Evolutionary conservation across 1,140 invertebrate species (phyloP).

Genomic region (Nephotettix cincticeps): DNA sequence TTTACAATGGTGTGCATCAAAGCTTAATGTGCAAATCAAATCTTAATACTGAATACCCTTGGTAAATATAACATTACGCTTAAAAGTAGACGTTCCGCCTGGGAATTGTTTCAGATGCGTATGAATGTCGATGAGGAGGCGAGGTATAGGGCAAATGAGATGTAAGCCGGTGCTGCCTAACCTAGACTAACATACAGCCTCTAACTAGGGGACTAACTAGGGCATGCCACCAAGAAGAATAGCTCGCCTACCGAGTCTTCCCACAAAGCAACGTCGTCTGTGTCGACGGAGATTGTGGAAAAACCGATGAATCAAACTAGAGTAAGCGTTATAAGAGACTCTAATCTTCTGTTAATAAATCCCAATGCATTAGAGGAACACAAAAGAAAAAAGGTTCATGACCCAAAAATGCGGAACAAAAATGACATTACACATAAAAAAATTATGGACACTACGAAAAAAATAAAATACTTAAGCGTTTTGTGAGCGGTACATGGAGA

Average conservation of each 20-base stretch:
- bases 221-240: constrained; percentile 22
- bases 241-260: not conserved
- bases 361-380: constrained; percentile 32
- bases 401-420: constrained; percentile 24
- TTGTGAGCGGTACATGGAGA: constrained; percentile 40
- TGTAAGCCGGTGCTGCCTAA: not conserved
- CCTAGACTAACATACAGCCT: not conserved
- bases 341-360: constrained; percentile 5
- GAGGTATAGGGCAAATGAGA: not conserved
- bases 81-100: too few species aligned
- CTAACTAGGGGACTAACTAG: constrained; percentile 13
- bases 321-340: not conserved
- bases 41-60: too few species aligned
- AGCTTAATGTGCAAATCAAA: not conserved
- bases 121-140: not conserved
- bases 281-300: not conserved
- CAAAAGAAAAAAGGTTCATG: constrained; percentile 25
- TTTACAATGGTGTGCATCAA: not conserved
- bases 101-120: too few species aligned
- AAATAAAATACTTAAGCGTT: constrained; percentile 34
- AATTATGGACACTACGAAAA: constrained; percentile 30
- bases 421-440: constrained; percentile 14
- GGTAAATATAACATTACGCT: too few species aligned
- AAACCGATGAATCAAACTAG: not conserved
- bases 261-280: not conserved